phyloP scores from a whole-genome alignment of 2,113 vertebrate species.

The Pseudorhombus dupliciocellatus region DNA sequence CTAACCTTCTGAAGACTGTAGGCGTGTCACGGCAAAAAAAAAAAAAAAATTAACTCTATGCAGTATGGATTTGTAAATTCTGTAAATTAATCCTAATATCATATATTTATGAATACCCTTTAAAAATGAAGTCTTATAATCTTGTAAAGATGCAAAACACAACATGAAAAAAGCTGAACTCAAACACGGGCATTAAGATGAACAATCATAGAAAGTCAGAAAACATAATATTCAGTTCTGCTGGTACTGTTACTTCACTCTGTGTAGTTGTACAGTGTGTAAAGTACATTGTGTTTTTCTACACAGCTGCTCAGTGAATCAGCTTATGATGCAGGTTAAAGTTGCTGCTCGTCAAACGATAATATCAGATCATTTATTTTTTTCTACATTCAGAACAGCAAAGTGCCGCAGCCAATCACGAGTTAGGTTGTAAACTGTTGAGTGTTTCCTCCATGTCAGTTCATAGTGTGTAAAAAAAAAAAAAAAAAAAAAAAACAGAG shows the following conservation, averaged over 20 bases:
- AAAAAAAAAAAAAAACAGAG: no score
- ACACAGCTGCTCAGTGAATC: conserved; percentile 11
- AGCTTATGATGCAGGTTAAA: not conserved
- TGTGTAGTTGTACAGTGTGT: conserved; percentile 9
- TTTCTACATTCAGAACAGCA: not conserved
- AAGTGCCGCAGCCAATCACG: conserved; percentile 4
- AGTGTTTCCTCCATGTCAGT: conserved; percentile 7
- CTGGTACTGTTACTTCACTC: not conserved
- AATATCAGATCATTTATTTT: not conserved
- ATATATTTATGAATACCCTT: conserved; percentile 55
- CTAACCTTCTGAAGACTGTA: conserved; percentile 12
- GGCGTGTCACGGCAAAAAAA: conserved; percentile 36
- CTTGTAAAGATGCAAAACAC: conserved; percentile 3
- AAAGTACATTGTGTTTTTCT: conserved; percentile 1
- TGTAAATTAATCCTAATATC: conserved; percentile 37
- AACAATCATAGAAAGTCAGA: not conserved
- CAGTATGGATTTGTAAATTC: conserved; percentile 59
- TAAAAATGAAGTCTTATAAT: conserved; percentile 48
- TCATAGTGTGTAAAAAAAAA: no score
- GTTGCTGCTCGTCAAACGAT: no score
- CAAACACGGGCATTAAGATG: conserved; percentile 35
- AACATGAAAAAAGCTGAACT: not conserved
- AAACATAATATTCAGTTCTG: not conserved
- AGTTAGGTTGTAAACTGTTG: conserved; percentile 2
- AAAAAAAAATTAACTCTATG: conserved; percentile 52